Percentiles rank a stretch among this genome's conserved stretches.
These are phyloP conservation scores for Callipepla californica DNA, from an alignment of 2,113 vertebrate genomes.

Conservation along the genomic window DNA sequence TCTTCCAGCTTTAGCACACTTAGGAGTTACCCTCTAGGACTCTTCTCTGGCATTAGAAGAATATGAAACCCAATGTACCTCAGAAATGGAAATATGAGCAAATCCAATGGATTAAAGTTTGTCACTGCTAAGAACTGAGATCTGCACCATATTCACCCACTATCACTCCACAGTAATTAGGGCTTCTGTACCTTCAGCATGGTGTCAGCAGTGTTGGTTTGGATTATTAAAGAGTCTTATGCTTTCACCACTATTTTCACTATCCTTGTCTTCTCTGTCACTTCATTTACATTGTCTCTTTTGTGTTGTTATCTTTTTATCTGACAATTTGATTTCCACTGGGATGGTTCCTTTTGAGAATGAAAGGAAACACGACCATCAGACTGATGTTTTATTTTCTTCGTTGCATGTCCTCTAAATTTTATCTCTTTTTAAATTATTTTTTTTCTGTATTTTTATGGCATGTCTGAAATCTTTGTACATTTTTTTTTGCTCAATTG, in stretches of 20 bases:
- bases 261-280: constrained; percentile 29
- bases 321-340: constrained; percentile 20
- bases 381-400: constrained; percentile 47
- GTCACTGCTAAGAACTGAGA: neutral
- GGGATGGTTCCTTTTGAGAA: constrained; percentile 44
- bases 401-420: constrained; percentile 68
- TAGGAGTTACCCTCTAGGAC: neutral
- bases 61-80: neutral
- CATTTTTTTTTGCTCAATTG: constrained; percentile 67
- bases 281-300: constrained; percentile 40
- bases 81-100: neutral
- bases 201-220: neutral
- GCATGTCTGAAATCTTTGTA: constrained; percentile 67
- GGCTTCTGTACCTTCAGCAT: neutral
- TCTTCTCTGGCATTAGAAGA: neutral
- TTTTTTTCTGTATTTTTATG: constrained; percentile 71
- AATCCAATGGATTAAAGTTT: neutral
- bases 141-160: neutral
- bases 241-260: constrained; percentile 44
- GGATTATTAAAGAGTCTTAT: constrained; percentile 39
- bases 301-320: constrained; percentile 36
- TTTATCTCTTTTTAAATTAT: constrained; percentile 65
- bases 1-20: neutral
- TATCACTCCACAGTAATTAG: neutral
- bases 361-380: constrained; percentile 55